These are phyloP conservation scores for Anastrepha ludens DNA, from an alignment of 1,140 invertebrate genomes.

Conservation along the genomic window DNA sequence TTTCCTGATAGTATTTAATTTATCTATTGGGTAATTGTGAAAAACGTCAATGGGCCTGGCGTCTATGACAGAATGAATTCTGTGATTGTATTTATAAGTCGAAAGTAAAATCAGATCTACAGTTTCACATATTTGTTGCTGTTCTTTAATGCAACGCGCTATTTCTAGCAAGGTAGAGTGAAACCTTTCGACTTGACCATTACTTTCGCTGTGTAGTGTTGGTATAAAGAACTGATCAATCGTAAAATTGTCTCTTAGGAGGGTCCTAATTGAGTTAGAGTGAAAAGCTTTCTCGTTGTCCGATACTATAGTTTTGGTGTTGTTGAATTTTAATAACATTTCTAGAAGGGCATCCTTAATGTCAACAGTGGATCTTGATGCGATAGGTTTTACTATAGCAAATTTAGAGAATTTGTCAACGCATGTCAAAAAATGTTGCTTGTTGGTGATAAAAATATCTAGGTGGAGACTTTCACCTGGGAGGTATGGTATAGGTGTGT, in stretches of 20 bases:
- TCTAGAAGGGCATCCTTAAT: constrained; percentile 24
- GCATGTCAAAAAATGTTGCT: constrained; percentile 9
- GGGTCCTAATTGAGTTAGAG: too few species aligned
- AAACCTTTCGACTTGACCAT: background rate
- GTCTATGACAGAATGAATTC: constrained; percentile 47
- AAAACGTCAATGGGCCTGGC: background rate
- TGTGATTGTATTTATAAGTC: constrained; percentile 49
- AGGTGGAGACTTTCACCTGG: background rate
- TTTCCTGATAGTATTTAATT: too few species aligned
- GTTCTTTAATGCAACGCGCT: constrained; percentile 4
- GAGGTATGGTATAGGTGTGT: constrained; percentile 1
- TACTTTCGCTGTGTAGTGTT: too few species aligned
- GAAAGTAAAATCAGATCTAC: constrained; percentile 34
- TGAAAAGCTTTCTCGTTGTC: too few species aligned
- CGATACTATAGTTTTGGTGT: too few species aligned
- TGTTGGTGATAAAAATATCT: background rate
- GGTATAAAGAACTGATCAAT: too few species aligned
- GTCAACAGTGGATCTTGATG: constrained; percentile 32
- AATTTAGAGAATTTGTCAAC: constrained; percentile 37
- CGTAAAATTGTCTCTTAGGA: too few species aligned
- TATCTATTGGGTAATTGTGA: too few species aligned
- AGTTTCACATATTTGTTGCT: constrained; percentile 28
- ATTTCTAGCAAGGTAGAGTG: background rate
- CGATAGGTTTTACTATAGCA: background rate
- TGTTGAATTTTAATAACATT: background rate